These are phyloP conservation scores for Gorsachius goisagi DNA, from an alignment of 2,113 vertebrate species.

Conservation along the genomic window DNA sequence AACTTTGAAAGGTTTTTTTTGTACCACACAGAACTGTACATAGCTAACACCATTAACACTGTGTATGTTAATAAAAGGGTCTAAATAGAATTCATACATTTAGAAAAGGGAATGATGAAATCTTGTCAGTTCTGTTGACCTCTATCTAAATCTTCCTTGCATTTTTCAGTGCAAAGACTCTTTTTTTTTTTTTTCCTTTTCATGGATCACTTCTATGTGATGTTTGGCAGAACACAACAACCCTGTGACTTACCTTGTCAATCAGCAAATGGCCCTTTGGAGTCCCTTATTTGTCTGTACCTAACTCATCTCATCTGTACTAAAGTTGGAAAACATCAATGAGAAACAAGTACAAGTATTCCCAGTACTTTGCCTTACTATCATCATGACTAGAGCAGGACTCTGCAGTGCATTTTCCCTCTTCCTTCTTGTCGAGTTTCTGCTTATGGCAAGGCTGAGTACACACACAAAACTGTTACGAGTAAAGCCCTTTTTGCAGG, in stretches of 20 bases:
- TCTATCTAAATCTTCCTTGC: neutral
- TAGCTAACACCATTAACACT: neutral
- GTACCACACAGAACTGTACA: neutral
- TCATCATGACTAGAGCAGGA: neutral
- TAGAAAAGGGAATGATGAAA: neutral
- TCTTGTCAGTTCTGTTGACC: neutral
- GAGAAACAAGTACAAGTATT: rapidly evolving
- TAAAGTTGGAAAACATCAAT: neutral
- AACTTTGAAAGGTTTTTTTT: neutral
- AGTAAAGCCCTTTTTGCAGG: neutral
- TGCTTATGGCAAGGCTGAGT: neutral
- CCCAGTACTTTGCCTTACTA: neutral
- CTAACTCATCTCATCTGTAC: neutral
- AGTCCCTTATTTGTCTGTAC: neutral
- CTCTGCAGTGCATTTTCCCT: neutral
- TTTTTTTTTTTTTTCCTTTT: neutral
- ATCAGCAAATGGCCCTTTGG: neutral
- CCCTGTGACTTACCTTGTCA: neutral
- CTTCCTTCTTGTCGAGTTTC: neutral
- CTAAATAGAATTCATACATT: neutral
- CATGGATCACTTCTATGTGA: neutral
- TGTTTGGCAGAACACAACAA: neutral
- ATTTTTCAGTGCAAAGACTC: neutral
- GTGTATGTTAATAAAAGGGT: neutral
- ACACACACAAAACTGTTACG: neutral